These are phyloP conservation scores for Piprites chloris DNA, from an alignment of 2,113 vertebrate species.

Conservation along the genomic window DNA sequence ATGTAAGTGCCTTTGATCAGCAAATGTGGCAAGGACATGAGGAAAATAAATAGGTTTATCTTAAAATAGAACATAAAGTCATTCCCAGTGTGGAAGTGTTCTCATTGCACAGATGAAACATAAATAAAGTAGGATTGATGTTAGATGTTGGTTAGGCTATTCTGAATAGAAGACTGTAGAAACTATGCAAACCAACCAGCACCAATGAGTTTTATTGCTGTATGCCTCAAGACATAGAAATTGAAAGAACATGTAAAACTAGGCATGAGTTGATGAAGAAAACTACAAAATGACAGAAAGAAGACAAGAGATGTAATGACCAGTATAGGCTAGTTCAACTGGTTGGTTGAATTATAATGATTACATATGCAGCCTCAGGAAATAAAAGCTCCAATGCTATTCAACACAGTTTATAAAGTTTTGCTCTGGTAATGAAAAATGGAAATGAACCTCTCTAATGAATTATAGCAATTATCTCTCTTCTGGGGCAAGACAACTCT, in stretches of 20 bases:
- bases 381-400: constrained; percentile 14
- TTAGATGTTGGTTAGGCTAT: background rate
- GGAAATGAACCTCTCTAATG: constrained; percentile 41
- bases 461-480: constrained; percentile 50
- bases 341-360: background rate
- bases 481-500: constrained; percentile 15
- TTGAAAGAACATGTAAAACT: background rate
- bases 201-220: background rate
- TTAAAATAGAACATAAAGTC: constrained; percentile 35
- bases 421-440: constrained; percentile 50
- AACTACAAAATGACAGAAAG: background rate
- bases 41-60: constrained; percentile 41
- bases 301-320: background rate
- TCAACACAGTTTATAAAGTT: constrained; percentile 20
- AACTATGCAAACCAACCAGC: background rate
- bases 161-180: background rate
- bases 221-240: constrained; percentile 1
- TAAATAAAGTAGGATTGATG: background rate
- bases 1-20: constrained; percentile 32
- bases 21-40: background rate
- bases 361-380: constrained; percentile 31
- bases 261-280: background rate
- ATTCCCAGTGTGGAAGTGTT: background rate
- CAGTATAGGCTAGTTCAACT: background rate
- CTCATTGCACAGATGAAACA: constrained; percentile 3